Evolutionary conservation across 1,140 invertebrate genomes (phyloP).

Genomic region (Phymorhynchus buccinoides): DNA sequence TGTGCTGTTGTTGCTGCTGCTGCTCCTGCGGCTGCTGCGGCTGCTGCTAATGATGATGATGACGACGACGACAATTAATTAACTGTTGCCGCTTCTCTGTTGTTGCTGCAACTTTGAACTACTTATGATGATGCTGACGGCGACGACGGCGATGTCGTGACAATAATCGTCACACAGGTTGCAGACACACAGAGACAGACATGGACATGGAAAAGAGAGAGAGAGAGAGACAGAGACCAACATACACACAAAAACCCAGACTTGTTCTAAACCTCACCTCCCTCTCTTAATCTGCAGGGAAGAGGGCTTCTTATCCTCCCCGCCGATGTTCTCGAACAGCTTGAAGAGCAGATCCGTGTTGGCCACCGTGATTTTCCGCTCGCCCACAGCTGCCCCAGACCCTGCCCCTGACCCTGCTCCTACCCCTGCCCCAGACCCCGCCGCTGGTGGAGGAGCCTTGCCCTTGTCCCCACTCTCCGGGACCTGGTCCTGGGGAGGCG

Average conservation of each 20-base stretch:
- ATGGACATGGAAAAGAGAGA: too few relatives aligned
- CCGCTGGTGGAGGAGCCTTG: conserved; percentile 62
- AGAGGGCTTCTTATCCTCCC: conserved; percentile 62
- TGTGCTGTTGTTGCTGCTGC: not conserved
- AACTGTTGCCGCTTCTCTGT: too few relatives aligned
- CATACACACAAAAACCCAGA: too few relatives aligned
- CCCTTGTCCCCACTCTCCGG: conserved; percentile 42
- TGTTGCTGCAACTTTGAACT: too few relatives aligned
- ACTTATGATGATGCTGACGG: not conserved
- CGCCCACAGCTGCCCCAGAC: conserved; percentile 52
- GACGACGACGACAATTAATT: not conserved
- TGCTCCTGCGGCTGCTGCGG: too few relatives aligned
- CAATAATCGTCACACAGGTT: too few relatives aligned
- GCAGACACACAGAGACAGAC: too few relatives aligned
- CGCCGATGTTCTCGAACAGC: conserved; percentile 73
- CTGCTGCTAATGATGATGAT: too few relatives aligned
- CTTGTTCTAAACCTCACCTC: too few relatives aligned
- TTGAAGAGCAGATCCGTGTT: conserved; percentile 75
- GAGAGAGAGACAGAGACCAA: too few relatives aligned
- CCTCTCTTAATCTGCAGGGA: conserved; percentile 65
- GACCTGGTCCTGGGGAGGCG: conserved; percentile 68
- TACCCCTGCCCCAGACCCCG: conserved; percentile 7
- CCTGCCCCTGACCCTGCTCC: conserved; percentile 36
- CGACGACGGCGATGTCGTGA: not conserved
- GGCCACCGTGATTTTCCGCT: conserved; percentile 71